These are phyloP conservation scores for Schizopygopsis pylzovi DNA, from an alignment of 2,797 vertebrate genomes.

Conservation along the genomic window DNA sequence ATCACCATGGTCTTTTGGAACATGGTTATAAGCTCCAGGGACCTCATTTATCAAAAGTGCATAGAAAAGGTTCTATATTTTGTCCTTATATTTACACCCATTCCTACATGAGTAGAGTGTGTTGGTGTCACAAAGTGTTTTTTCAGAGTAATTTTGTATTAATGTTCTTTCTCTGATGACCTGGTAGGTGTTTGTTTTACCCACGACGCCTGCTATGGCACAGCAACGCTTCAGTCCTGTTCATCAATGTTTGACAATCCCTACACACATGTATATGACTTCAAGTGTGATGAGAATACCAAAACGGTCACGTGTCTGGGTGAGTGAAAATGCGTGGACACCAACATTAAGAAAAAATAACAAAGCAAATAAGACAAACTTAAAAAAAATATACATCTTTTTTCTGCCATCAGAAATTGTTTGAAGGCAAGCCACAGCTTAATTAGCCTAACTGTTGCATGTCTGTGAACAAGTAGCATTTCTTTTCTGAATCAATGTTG, in stretches of 20 bases:
- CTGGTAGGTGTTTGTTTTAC: constrained; percentile 50
- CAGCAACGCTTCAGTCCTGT: constrained; percentile 37
- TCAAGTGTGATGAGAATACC: constrained; percentile 33
- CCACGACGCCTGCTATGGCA: constrained; percentile 55
- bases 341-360: no score
- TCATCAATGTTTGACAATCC: constrained; percentile 21
- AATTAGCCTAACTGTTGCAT: not conserved
- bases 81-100: no score
- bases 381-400: no score
- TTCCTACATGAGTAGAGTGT: not conserved
- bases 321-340: constrained; percentile 12
- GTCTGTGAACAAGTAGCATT: no score
- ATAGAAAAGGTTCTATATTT: no score
- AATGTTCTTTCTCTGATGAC: not conserved
- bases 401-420: not conserved
- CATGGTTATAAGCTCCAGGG: not conserved
- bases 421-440: not conserved
- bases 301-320: constrained; percentile 42
- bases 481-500: not conserved
- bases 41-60: no score
- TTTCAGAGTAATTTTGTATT: not conserved
- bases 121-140: not conserved
- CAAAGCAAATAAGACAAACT: no score
- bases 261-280: constrained; percentile 44
- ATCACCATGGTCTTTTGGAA: not conserved